Evolutionary conservation across 2,113 vertebrate genomes (phyloP).

Genomic region (Butorides virescens): DNA sequence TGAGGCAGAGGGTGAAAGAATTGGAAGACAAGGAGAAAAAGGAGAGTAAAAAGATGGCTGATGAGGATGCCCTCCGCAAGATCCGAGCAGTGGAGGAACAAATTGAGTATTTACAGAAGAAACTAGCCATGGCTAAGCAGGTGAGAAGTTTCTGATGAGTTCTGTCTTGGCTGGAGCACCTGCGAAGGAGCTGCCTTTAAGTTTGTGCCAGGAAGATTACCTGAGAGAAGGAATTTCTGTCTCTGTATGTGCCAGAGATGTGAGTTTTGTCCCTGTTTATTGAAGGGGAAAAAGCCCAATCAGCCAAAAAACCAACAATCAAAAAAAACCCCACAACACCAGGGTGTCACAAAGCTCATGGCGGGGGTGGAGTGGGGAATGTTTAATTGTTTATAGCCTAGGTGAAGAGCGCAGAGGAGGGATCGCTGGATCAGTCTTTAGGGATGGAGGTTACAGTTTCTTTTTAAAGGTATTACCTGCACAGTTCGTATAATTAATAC

Average conservation of each 20-base stretch:
- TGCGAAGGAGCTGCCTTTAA: not conserved
- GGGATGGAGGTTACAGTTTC: not conserved
- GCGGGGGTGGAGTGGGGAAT: accelerated
- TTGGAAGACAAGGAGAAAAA: constrained; percentile 94
- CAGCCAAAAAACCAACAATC: not conserved
- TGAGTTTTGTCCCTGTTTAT: not conserved
- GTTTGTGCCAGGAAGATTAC: not conserved
- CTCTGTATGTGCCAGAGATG: not conserved
- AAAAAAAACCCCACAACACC: accelerated
- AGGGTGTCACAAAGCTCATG: not conserved
- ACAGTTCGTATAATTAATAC: not conserved
- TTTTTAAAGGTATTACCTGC: not conserved
- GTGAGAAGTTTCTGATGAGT: constrained; percentile 52
- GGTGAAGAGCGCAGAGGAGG: not conserved
- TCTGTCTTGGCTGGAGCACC: not conserved
- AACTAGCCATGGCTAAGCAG: constrained; percentile 95
- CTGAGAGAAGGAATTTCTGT: not conserved
- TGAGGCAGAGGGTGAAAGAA: constrained; percentile 90
- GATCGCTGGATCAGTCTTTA: not conserved
- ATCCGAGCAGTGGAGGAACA: constrained; percentile 95
- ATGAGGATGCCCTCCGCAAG: constrained; percentile 92
- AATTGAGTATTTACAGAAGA: constrained; percentile 95
- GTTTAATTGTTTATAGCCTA: not conserved
- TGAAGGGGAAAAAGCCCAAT: not conserved
- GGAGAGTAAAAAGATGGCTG: constrained; percentile 97